Conservation (phyloP, 2,888 invertebrate genomes). For the Drosophila mercatorum region DNA sequence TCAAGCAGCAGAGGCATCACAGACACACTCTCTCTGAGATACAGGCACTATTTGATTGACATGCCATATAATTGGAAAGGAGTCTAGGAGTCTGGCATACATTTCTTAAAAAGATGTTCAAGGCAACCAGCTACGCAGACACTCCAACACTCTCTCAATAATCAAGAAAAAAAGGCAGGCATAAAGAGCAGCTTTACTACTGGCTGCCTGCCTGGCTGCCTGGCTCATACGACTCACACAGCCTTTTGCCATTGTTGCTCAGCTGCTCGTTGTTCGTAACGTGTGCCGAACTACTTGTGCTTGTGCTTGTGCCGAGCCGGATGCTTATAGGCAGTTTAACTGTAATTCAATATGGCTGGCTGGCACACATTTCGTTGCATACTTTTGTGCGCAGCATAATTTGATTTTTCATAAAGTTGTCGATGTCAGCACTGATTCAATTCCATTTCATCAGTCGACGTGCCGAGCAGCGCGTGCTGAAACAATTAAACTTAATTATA, state of each 20-base stretch:
- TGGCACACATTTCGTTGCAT: conserved; percentile 59
- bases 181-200: no score
- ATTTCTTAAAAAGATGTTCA: conserved; percentile 46
- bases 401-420: conserved; percentile 76
- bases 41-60: conserved; percentile 62
- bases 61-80: conserved; percentile 72
- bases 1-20: conserved; percentile 30
- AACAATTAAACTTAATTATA: conserved; percentile 82
- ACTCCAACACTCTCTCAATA: conserved; percentile 33
- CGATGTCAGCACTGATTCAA: conserved; percentile 78
- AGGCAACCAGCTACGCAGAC: background rate
- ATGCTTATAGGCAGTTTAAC: conserved; percentile 70
- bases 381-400: conserved; percentile 67
- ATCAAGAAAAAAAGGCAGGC: conserved; percentile 28
- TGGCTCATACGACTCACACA: background rate
- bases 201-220: background rate
- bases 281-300: conserved; percentile 45
- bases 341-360: conserved; percentile 72
- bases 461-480: conserved; percentile 49
- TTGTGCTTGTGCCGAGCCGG: conserved; percentile 11
- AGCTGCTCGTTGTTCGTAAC: conserved; percentile 48
- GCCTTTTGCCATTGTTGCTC: conserved; percentile 19
- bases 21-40: background rate
- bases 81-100: conserved; percentile 58
- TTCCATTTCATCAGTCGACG: conserved; percentile 63